These are phyloP conservation scores for Microtus montanus DNA, from an alignment of 2,113 vertebrate species.

Conservation along the genomic window DNA sequence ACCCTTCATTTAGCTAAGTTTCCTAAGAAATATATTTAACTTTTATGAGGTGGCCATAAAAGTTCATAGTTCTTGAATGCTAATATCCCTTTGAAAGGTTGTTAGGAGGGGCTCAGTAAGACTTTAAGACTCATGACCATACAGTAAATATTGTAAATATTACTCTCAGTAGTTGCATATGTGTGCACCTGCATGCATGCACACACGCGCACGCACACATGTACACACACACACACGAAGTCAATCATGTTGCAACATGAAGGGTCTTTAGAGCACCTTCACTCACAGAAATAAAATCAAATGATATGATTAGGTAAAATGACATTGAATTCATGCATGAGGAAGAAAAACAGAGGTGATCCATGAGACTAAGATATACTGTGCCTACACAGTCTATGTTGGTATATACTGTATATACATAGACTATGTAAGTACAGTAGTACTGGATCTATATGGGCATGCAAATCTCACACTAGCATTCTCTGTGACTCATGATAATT, in stretches of 20 bases:
- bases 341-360: neutral
- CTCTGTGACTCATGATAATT: neutral
- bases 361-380: neutral
- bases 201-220: neutral
- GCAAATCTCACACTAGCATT: neutral
- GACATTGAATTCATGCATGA: neutral
- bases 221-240: constrained; percentile 3
- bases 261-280: neutral
- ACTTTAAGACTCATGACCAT: constrained; percentile 39
- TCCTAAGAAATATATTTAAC: constrained; percentile 74
- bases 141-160: neutral
- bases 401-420: neutral
- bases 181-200: neutral
- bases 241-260: neutral
- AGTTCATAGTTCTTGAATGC: constrained; percentile 72
- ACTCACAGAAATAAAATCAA: neutral
- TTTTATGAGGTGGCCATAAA: constrained; percentile 65
- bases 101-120: constrained; percentile 20
- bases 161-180: neutral
- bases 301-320: neutral
- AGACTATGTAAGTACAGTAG: neutral
- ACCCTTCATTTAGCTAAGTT: constrained; percentile 69
- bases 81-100: constrained; percentile 68
- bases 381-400: neutral
- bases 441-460: neutral